phyloP scores from a whole-genome alignment of 92 coral and sea anemone genomes.

The Pocillopora grandis region DNA sequence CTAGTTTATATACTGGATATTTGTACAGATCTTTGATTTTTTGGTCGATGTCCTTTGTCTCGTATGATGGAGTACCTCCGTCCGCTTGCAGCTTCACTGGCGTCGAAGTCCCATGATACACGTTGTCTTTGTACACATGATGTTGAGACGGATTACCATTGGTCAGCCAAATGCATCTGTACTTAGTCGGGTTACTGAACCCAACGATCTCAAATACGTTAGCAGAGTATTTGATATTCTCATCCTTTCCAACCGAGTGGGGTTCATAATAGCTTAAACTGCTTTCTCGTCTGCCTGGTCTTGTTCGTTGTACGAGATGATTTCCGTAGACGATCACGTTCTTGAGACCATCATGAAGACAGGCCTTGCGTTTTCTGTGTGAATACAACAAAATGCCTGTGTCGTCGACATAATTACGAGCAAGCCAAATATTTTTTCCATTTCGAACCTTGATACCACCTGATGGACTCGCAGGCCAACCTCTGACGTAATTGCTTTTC shows the following conservation, averaged over 20 bases:
- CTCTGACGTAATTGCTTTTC: slow-evolving; percentile 52
- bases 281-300: slow-evolving; percentile 1
- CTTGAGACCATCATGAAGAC: slow-evolving; percentile 36
- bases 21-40: background rate
- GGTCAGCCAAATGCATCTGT: slow-evolving; percentile 27
- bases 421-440: slow-evolving; percentile 37
- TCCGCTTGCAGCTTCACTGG: slow-evolving; percentile 32
- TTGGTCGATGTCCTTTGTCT: slow-evolving; percentile 1
- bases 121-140: slow-evolving; percentile 60
- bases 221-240: slow-evolving; percentile 34
- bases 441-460: slow-evolving; percentile 61
- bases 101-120: slow-evolving; percentile 37
- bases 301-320: slow-evolving; percentile 35
- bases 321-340: slow-evolving; percentile 57
- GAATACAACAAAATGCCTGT: slow-evolving; percentile 51
- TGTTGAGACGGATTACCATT: slow-evolving; percentile 20
- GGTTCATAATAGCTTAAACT: slow-evolving; percentile 55
- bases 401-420: slow-evolving; percentile 55
- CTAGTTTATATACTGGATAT: background rate
- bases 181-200: slow-evolving; percentile 17
- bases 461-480: slow-evolving; percentile 40
- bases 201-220: slow-evolving; percentile 47
- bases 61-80: slow-evolving; percentile 8
- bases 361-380: background rate
- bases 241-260: slow-evolving; percentile 33